phyloP scores from a whole-genome alignment of 2,113 vertebrate species.

The Rana temporaria region DNA sequence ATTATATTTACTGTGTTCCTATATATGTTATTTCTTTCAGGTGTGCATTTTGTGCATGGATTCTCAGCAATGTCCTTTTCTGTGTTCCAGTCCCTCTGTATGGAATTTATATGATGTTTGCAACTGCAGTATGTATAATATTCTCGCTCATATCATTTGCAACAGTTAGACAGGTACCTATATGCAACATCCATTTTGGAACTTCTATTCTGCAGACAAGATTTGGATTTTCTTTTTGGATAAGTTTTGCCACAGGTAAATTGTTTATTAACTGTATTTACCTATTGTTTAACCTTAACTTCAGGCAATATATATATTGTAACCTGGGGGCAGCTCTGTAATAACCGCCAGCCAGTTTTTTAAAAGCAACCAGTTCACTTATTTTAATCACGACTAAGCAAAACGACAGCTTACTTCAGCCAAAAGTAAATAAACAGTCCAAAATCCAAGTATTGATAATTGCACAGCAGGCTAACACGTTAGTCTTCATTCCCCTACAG shows the following conservation, averaged over 20 bases:
- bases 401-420: too few relatives aligned
- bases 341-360: too few relatives aligned
- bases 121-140: conserved; percentile 76
- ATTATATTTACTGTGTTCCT: neutral
- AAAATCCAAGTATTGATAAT: too few relatives aligned
- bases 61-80: conserved; percentile 78
- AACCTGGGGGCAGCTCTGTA: too few relatives aligned
- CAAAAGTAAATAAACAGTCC: too few relatives aligned
- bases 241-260: conserved; percentile 77
- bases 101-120: conserved; percentile 78
- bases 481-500: too few relatives aligned
- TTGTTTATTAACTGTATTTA: neutral
- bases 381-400: too few relatives aligned
- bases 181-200: conserved; percentile 76
- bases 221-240: conserved; percentile 80
- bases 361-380: too few relatives aligned
- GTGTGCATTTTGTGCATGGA: conserved; percentile 81
- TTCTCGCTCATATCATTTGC: conserved; percentile 79
- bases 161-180: conserved; percentile 70
- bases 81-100: conserved; percentile 78
- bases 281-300: too few relatives aligned
- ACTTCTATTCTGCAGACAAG: conserved; percentile 64
- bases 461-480: too few relatives aligned
- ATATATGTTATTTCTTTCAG: conserved; percentile 62
- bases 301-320: neutral